Evolutionary conservation across 2,113 vertebrate genomes (phyloP), one percentile per base, ranked within the genome.

Genomic region (Cryptotis parvus): DNA sequence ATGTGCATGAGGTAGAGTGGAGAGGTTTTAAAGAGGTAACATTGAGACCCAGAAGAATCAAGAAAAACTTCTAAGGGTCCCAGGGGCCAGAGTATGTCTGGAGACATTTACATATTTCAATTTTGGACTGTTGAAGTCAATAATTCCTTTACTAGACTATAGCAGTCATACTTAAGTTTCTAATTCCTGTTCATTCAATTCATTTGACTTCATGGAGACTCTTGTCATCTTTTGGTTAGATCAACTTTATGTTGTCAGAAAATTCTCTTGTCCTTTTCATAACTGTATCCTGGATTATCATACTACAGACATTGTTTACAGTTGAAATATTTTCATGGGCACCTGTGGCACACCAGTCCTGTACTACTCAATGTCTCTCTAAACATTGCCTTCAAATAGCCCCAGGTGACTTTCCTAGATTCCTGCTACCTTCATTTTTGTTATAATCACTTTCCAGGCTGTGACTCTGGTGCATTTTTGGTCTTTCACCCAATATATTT

Each of bases 391-490:
- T 75, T 81, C 76, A n/a, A 87, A 88, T 16, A 68, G 31, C 29
- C 16, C 26, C 81, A 78, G 84, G 31, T 26, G 15, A n/a, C 43
- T 90, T 90, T 72, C 27, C 37, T 49, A 61, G 75, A 80, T 65
- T 20, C 43, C 9, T 65, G 20, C 77, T 86, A 66, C 68, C 63
- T 35, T 76, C 69, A 80, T 29, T 65, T 37, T 15, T 49, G 37
- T 72, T 72, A 26, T 24, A 27, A 43, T 16, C 45, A 27, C 0
- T 87, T 81, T 22, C 6, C 4, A 75, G 72, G 27, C 43, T 94
- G 76, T 70, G 58, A 45, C 35, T 70, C 91, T 91, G 70, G 22
- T 77, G 72, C 83, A 16, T 91, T 70, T 93, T 43, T 80, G 63
- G 82, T 84, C 90, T 88, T 29, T 61, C 29, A 55, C 10, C 18